phyloP scores from a whole-genome alignment of 2,888 invertebrate species.

The Lingula anatina region DNA sequence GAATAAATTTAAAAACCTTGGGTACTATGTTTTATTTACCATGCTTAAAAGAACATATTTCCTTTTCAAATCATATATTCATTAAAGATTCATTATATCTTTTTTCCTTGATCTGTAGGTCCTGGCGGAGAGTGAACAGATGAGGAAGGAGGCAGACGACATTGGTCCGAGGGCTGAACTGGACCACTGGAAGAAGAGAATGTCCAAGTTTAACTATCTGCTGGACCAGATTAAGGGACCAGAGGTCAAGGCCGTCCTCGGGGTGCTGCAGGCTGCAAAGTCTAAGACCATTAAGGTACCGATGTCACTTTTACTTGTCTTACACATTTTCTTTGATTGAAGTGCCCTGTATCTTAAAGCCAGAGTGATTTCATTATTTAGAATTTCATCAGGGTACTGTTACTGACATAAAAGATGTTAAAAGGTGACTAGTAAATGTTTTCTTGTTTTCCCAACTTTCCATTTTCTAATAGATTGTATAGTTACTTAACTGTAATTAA shows the following conservation, averaged over 20 bases:
- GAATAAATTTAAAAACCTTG: background rate
- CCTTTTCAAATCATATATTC: background rate
- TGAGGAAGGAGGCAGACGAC: conserved; percentile 52
- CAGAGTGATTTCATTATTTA: too few species aligned
- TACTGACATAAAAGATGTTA: too few species aligned
- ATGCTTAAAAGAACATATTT: background rate
- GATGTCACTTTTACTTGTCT: too few species aligned
- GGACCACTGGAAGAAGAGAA: conserved; percentile 53
- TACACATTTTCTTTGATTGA: too few species aligned
- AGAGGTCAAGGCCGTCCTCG: conserved; percentile 66
- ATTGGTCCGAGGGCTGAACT: conserved; percentile 52
- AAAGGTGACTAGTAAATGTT: too few species aligned
- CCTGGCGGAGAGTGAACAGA: conserved; percentile 53
- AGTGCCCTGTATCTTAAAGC: too few species aligned
- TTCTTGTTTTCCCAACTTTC: too few species aligned
- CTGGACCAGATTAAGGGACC: conserved; percentile 71
- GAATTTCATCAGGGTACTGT: too few species aligned
- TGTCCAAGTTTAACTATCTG: conserved; percentile 75
- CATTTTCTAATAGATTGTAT: too few species aligned
- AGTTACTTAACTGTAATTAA: too few species aligned
- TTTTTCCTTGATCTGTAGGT: conserved; percentile 24
- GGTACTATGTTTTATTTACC: background rate
- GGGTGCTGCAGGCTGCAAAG: conserved; percentile 65
- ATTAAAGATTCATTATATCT: background rate
- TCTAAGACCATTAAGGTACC: conserved; percentile 62